Evolutionary conservation across 2,113 vertebrate species (phyloP), one percentile per base, ranked within the genome.

Genomic region (Mustela nigripes): DNA sequence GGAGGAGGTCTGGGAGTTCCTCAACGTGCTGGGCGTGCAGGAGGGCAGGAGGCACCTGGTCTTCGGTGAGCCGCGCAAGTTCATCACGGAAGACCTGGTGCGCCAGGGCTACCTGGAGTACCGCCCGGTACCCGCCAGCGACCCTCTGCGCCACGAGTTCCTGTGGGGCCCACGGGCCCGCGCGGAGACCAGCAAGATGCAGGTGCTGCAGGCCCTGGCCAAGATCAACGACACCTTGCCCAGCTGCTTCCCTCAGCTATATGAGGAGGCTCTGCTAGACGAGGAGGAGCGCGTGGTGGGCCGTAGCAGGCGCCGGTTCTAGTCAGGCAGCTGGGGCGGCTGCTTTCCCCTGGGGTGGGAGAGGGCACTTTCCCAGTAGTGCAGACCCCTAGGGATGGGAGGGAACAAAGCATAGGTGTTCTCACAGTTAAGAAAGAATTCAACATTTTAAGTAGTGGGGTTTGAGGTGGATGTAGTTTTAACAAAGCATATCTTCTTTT

Each of bases 1-100:
- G 65, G 79, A 83, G 28, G 11, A 31, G 11, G 22, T 92, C 12
- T 83, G 79, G 91, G 65, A 83, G 39, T 83, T 73, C 21, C 91
- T 92, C 14, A n/a, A 5, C 4, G 2, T n/a, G 21, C 11, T 80
- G n/a, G 45, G 78, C 14, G 12, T 91, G 24, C 65, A 69, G 14
- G 33, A 39, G 31, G 89, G 89, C 18, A 10, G 8, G 62, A 56
- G 7, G 24, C 62, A 82, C 48, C 11, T 33, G 1, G 69, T 91
- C 26, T 69, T 69, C 22, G 89, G 89, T 26, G 89, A 69, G 9
- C 48, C 89, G 24, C 18, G 78, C 26, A 91, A 42, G n/a, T 26
- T 91, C 63, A 31, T 91, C 63, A 91, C 89, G n/a, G 4, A 81
- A 42, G 89, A 81, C 53, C 28, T 91, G 48, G 89, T 91, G 45